These are phyloP conservation scores for Proterorhinus semilunaris DNA, from an alignment of 2,113 vertebrate genomes.

Conservation along the genomic window DNA sequence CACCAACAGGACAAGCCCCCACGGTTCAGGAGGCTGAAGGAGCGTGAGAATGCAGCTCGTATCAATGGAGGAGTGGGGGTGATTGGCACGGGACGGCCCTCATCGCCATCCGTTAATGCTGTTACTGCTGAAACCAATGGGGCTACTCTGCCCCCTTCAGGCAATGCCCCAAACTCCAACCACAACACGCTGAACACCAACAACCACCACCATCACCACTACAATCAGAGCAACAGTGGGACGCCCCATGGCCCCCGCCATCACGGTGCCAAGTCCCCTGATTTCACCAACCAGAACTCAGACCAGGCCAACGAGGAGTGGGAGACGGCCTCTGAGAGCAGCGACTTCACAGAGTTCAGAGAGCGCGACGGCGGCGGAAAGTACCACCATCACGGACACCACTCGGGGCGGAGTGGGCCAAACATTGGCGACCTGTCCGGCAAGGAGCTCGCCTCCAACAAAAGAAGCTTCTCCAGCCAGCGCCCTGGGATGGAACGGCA, in stretches of 20 bases:
- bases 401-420: slow-evolving; percentile 65
- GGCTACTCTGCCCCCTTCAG: slow-evolving; percentile 39
- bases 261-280: slow-evolving; percentile 88
- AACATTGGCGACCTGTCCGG: slow-evolving; percentile 65
- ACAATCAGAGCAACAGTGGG: slow-evolving; percentile 67
- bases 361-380: slow-evolving; percentile 76
- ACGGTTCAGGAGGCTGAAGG: slow-evolving; percentile 88
- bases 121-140: slow-evolving; percentile 66
- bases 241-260: slow-evolving; percentile 69
- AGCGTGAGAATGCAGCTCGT: slow-evolving; percentile 85
- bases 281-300: slow-evolving; percentile 91
- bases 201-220: slow-evolving; percentile 75
- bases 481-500: slow-evolving; percentile 90
- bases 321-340: slow-evolving; percentile 93
- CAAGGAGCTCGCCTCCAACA: slow-evolving; percentile 79
- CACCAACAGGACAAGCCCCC: slow-evolving; percentile 92
- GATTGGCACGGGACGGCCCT: slow-evolving; percentile 61
- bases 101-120: slow-evolving; percentile 64
- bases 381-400: slow-evolving; percentile 75
- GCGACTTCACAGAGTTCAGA: slow-evolving; percentile 89
- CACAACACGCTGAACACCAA: slow-evolving; percentile 59
- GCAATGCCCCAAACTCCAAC: slow-evolving; percentile 61
- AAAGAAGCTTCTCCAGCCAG: slow-evolving; percentile 92
- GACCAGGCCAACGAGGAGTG: slow-evolving; percentile 95
- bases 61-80: slow-evolving; percentile 76